Conservation (phyloP, 2,113 vertebrate genomes). For the Elephantulus edwardii region DNA sequence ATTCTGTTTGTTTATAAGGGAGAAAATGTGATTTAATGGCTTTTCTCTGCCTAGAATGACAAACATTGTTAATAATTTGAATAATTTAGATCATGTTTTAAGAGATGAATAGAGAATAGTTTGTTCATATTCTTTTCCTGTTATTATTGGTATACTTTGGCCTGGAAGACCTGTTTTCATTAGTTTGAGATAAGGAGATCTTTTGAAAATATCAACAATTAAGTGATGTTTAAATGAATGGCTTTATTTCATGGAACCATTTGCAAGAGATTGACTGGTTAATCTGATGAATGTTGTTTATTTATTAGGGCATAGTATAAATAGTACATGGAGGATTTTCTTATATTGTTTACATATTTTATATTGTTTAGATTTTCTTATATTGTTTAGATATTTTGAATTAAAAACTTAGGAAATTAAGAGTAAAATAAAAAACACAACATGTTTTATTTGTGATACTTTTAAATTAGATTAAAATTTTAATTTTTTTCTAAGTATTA, state of each 20-base stretch:
- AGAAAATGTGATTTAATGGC: conserved; percentile 38
- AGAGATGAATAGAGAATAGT: background rate
- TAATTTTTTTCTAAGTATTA: conserved; percentile 23
- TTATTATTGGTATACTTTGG: background rate
- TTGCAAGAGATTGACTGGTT: background rate
- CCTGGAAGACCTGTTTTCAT: conserved; percentile 22
- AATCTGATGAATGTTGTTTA: background rate
- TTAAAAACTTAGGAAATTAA: conserved; percentile 39
- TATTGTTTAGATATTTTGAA: conserved; percentile 21
- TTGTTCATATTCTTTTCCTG: conserved; percentile 1
- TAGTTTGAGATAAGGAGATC: conserved; percentile 29
- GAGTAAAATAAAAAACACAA: background rate
- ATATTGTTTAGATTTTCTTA: background rate
- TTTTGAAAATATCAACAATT: conserved; percentile 36
- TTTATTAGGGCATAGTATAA: background rate
- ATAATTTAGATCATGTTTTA: conserved; percentile 41
- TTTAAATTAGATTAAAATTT: conserved; percentile 45
- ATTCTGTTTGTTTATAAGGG: conserved; percentile 32
- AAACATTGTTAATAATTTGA: conserved; percentile 28
- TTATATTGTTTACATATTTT: conserved; percentile 1
- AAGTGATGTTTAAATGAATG: background rate
- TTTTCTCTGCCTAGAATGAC: conserved; percentile 1
- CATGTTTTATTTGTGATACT: conserved; percentile 50
- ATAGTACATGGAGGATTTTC: background rate
- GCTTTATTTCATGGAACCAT: background rate